Conservation (phyloP, 2,888 invertebrate genomes). For the Aleiodes alternator region DNA sequence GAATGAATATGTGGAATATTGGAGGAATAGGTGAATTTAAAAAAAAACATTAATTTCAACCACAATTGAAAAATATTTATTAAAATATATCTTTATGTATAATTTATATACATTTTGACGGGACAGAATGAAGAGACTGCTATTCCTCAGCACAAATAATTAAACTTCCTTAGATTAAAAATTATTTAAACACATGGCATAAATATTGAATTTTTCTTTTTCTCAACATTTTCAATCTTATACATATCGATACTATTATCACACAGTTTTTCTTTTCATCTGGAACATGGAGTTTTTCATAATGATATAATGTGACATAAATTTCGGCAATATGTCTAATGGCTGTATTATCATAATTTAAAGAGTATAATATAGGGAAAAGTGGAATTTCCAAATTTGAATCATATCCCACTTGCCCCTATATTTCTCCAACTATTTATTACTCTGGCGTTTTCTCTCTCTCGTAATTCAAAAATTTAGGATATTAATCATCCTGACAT, state of each 20-base stretch:
- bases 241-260: slow-evolving; percentile 25
- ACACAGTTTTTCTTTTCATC: slow-evolving; percentile 22
- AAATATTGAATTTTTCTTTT: slow-evolving; percentile 13
- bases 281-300: slow-evolving; percentile 20
- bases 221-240: slow-evolving; percentile 19
- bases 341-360: too few relatives aligned
- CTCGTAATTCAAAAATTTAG: not conserved
- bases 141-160: slow-evolving; percentile 23
- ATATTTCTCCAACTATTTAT: too few relatives aligned
- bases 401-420: too few relatives aligned
- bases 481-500: slow-evolving; percentile 7
- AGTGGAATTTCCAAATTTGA: too few relatives aligned
- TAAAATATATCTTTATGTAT: slow-evolving; percentile 43
- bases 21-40: not conserved
- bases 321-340: too few relatives aligned
- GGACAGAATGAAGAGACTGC: slow-evolving; percentile 14
- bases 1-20: not conserved
- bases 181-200: slow-evolving; percentile 24
- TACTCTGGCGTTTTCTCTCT: not conserved
- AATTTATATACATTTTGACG: slow-evolving; percentile 37
- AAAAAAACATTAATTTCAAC: slow-evolving; percentile 11
- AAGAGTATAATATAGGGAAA: too few relatives aligned
- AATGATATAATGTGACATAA: too few relatives aligned
- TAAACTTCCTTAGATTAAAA: slow-evolving; percentile 25
- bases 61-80: slow-evolving; percentile 42